Evolutionary conservation across 2,113 vertebrate species (phyloP).

Genomic region (Scomber japonicus): DNA sequence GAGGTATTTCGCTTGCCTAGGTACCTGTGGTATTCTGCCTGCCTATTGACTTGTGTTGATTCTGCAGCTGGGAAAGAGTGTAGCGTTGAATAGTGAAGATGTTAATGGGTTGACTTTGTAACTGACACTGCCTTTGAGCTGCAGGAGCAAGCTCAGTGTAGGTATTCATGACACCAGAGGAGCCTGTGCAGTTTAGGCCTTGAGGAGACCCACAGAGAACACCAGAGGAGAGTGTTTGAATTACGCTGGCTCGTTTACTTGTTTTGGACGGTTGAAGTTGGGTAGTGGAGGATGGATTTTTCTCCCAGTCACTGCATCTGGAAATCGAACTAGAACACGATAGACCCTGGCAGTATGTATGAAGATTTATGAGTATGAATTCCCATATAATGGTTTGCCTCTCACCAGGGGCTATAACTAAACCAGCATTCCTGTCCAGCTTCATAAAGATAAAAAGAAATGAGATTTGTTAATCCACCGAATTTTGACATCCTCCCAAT

Average conservation of each 20-base stretch:
- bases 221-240: slow-evolving; percentile 53
- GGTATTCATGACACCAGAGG: slow-evolving; percentile 65
- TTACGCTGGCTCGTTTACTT: slow-evolving; percentile 53
- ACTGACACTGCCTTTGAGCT: slow-evolving; percentile 70
- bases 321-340: slow-evolving; percentile 68
- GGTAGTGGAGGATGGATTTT: slow-evolving; percentile 38
- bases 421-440: slow-evolving; percentile 60
- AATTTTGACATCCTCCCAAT: slow-evolving; percentile 66
- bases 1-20: slow-evolving; percentile 51
- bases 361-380: slow-evolving; percentile 70
- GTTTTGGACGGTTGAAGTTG: slow-evolving; percentile 44
- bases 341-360: slow-evolving; percentile 55
- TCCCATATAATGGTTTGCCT: slow-evolving; percentile 56
- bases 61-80: slow-evolving; percentile 55
- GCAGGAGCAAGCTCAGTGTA: slow-evolving; percentile 50
- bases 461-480: slow-evolving; percentile 76
- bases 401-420: slow-evolving; percentile 66
- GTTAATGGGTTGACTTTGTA: slow-evolving; percentile 82
- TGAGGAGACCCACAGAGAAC: slow-evolving; percentile 51
- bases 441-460: slow-evolving; percentile 76
- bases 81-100: slow-evolving; percentile 65
- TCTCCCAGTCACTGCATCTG: slow-evolving; percentile 49
- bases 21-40: slow-evolving; percentile 59
- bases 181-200: slow-evolving; percentile 34
- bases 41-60: slow-evolving; percentile 60